Conservation (phyloP, 37 sponge, comb jelly and placozoan genomes). For the Ephydatia muelleri region DNA sequence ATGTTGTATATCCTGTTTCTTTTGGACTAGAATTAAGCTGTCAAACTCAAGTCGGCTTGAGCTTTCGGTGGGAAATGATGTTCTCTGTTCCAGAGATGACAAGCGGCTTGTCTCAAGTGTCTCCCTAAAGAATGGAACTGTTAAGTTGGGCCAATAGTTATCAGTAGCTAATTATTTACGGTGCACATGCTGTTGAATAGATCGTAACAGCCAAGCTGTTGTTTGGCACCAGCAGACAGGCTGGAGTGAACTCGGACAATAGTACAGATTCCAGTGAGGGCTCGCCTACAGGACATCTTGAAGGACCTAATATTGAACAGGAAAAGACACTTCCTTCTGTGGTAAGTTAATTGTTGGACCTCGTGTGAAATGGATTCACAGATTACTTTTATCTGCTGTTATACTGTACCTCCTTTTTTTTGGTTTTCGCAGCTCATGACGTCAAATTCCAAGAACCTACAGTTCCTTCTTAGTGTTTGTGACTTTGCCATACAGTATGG, state of each 20-base stretch:
- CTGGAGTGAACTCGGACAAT: constrained; percentile 75
- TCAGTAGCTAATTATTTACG: not conserved
- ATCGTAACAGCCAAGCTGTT: constrained; percentile 47
- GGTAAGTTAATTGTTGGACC: constrained; percentile 53
- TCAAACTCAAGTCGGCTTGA: constrained; percentile 58
- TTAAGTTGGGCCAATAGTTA: constrained; percentile 13
- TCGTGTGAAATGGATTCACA: no score
- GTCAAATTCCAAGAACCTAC: constrained; percentile 30
- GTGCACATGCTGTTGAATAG: not conserved
- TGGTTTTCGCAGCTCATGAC: constrained; percentile 55
- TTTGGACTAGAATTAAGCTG: constrained; percentile 55
- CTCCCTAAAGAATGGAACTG: constrained; percentile 74
- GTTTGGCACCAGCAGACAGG: constrained; percentile 44
- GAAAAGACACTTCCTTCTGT: constrained; percentile 82
- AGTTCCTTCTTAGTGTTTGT: constrained; percentile 66
- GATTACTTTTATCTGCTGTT: not conserved
- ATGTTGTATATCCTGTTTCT: not conserved
- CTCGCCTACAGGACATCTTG: constrained; percentile 55
- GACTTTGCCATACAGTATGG: constrained; percentile 72
- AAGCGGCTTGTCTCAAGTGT: constrained; percentile 57
- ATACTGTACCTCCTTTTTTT: not conserved
- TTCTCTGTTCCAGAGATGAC: constrained; percentile 71
- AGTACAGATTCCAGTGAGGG: constrained; percentile 75
- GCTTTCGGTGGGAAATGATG: constrained; percentile 75
- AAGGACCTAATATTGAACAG: constrained; percentile 77